phyloP scores from a whole-genome alignment of 2,888 invertebrate species.

The Dinocampus coccinellae region DNA sequence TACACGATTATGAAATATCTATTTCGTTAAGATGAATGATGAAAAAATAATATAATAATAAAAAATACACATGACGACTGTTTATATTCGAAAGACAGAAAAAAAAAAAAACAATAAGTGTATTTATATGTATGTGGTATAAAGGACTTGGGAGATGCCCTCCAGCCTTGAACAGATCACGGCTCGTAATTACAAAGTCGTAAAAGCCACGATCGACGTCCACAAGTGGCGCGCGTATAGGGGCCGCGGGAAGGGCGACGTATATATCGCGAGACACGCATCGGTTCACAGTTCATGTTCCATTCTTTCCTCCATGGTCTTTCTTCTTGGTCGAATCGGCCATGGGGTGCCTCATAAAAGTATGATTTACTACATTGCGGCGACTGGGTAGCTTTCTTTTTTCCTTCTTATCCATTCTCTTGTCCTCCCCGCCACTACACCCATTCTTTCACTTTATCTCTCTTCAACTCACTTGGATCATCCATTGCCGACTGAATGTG shows the following conservation, averaged over 20 bases:
- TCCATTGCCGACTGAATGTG: too few species aligned
- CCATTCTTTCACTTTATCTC: conserved; percentile 1
- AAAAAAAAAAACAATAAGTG: not conserved
- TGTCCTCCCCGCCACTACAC: conserved; percentile 11
- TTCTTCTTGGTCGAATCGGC: conserved; percentile 47
- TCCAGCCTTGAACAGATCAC: conserved; percentile 25
- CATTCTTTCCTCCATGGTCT: conserved; percentile 44
- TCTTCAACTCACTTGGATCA: too few species aligned
- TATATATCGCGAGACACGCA: conserved; percentile 35
- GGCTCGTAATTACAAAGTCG: conserved; percentile 58
- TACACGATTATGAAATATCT: not conserved
- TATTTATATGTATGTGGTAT: conserved; percentile 1
- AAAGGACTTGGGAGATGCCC: not conserved
- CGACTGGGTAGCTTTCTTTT: conserved; percentile 47
- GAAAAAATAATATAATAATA: not conserved
- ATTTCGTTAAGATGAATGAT: not conserved
- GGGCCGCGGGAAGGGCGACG: not conserved
- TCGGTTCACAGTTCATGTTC: conserved; percentile 53
- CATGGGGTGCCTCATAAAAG: conserved; percentile 61
- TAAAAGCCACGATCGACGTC: conserved; percentile 55
- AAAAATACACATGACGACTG: not conserved
- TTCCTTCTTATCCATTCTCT: conserved; percentile 30
- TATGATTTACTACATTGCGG: conserved; percentile 59
- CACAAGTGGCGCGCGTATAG: conserved; percentile 24
- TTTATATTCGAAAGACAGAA: too few species aligned